phyloP scores from a whole-genome alignment of 2,888 invertebrate genomes.

The Tetranychus piercei region DNA sequence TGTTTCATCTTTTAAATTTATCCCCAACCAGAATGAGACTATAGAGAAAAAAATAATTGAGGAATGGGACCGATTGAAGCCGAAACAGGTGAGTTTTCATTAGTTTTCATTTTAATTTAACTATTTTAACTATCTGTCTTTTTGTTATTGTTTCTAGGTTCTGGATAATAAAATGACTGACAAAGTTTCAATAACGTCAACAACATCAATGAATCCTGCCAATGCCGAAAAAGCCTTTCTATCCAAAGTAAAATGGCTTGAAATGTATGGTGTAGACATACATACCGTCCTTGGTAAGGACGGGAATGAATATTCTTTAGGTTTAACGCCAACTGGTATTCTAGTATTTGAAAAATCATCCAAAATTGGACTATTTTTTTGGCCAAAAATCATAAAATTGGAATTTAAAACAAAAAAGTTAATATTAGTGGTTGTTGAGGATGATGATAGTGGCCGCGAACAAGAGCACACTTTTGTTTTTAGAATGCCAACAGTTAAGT shows the following conservation, averaged over 20 bases:
- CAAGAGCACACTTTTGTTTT: slow-evolving; percentile 99
- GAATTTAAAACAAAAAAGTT: slow-evolving; percentile 96
- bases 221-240: slow-evolving; percentile 77
- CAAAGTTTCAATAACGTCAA: slow-evolving; percentile 13
- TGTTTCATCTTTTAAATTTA: slow-evolving; percentile 93
- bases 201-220: slow-evolving; percentile 36
- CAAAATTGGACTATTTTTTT: slow-evolving; percentile 96
- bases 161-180: neutral
- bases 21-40: slow-evolving; percentile 85
- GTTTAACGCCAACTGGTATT: slow-evolving; percentile 93
- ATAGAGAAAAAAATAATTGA: slow-evolving; percentile 85
- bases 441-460: slow-evolving; percentile 63
- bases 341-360: slow-evolving; percentile 87
- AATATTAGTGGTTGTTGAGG: slow-evolving; percentile 90
- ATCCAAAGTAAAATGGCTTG: slow-evolving; percentile 70
- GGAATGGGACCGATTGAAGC: slow-evolving; percentile 48
- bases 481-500: slow-evolving; percentile 78
- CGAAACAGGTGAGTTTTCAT: slow-evolving; percentile 12
- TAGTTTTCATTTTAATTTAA: neutral
- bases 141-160: neutral
- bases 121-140: neutral
- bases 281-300: slow-evolving; percentile 89
- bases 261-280: slow-evolving; percentile 93
- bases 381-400: slow-evolving; percentile 91
- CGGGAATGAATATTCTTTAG: slow-evolving; percentile 82